Conservation (phyloP, 2,888 invertebrate genomes). For the Lobophora halterata region DNA sequence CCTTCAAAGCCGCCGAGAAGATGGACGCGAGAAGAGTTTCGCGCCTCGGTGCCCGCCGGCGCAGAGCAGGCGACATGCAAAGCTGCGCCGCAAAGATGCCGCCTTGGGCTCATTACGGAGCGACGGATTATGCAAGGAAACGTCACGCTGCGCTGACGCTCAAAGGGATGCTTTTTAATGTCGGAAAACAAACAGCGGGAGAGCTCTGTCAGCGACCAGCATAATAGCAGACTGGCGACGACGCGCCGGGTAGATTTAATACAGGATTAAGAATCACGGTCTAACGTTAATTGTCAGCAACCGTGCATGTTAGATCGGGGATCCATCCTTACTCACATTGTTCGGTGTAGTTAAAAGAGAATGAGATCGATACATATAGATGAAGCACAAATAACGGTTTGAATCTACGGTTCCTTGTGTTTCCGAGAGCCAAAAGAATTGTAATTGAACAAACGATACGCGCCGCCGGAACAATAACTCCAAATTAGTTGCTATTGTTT, state of each 20-base stretch:
- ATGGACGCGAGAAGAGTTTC: conserved; percentile 68
- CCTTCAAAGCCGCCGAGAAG: conserved; percentile 68
- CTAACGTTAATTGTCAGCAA: conserved; percentile 28
- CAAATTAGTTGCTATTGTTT: conserved; percentile 70
- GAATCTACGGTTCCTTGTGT: conserved; percentile 24
- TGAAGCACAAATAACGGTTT: conserved; percentile 23
- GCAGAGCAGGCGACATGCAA: conserved; percentile 64
- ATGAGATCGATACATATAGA: conserved; percentile 7
- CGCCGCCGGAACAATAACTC: conserved; percentile 40
- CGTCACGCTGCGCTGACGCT: conserved; percentile 54
- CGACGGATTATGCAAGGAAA: conserved; percentile 66
- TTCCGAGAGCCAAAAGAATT: conserved; percentile 16
- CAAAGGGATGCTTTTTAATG: conserved; percentile 52
- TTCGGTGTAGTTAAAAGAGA: conserved; percentile 7
- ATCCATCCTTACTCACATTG: conserved; percentile 6
- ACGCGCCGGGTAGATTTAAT: conserved; percentile 36
- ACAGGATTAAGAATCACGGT: conserved; percentile 39
- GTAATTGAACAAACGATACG: conserved; percentile 39
- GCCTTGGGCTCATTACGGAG: conserved; percentile 59
- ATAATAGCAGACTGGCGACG: conserved; percentile 25
- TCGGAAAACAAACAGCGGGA: conserved; percentile 72
- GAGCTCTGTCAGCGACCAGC: conserved; percentile 31
- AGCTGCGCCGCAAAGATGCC: conserved; percentile 57
- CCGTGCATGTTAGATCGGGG: conserved; percentile 5
- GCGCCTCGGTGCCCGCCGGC: conserved; percentile 77